phyloP scores from a whole-genome alignment of 2,113 vertebrate species.

The Rhinopomastus cyanomelas region DNA sequence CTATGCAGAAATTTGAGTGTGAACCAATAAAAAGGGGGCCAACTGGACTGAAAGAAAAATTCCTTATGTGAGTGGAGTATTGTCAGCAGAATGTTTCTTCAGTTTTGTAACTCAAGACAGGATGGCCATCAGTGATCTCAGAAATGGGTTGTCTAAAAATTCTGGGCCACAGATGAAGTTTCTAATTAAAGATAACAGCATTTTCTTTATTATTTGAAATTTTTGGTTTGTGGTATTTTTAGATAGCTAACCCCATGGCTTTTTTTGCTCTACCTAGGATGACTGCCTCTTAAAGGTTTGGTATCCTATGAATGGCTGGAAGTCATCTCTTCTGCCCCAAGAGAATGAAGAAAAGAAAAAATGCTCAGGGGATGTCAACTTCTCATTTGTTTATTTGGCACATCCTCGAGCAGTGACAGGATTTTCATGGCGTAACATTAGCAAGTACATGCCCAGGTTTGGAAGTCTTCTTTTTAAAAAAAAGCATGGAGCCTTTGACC shows the following conservation, averaged over 20 bases:
- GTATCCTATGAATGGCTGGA: conserved; percentile 96
- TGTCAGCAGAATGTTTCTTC: neutral
- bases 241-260: neutral
- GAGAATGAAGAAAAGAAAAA: conserved; percentile 86
- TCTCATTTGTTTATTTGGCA: conserved; percentile 96
- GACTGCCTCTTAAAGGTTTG: conserved; percentile 98
- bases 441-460: conserved; percentile 96
- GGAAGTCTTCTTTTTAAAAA: neutral
- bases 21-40: neutral
- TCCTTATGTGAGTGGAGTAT: neutral
- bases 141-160: neutral
- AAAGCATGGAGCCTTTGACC: neutral
- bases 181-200: neutral
- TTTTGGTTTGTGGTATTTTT: neutral
- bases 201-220: neutral
- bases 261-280: conserved; percentile 78
- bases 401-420: conserved; percentile 94
- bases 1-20: neutral
- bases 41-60: neutral
- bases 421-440: conserved; percentile 97
- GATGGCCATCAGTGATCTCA: neutral
- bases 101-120: neutral
- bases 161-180: neutral
- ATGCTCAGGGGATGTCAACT: conserved; percentile 71
- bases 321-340: conserved; percentile 90